A percentile compares a stretch with the other conserved stretches of the same genome.
These are phyloP conservation scores for Andrena bicolor DNA, from an alignment of 2,888 invertebrate genomes.

Conservation along the genomic window DNA sequence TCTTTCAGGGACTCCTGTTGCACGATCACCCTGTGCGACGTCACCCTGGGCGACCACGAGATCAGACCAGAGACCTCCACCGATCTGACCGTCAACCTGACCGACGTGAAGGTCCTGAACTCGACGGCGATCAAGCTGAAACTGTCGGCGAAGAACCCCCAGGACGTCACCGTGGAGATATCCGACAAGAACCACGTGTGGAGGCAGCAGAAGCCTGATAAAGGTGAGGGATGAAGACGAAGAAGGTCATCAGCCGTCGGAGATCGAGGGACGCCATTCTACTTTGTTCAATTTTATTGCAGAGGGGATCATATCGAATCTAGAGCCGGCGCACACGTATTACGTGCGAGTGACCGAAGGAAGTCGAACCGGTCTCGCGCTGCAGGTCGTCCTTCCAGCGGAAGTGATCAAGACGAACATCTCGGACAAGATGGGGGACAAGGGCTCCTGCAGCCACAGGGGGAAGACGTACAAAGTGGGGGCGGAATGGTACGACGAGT, in stretches of 20 bases:
- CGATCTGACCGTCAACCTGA: constrained; percentile 80
- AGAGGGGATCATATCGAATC: constrained; percentile 81
- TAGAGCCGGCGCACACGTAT: constrained; percentile 84
- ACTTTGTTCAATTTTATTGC: constrained; percentile 2
- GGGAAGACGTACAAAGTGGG: constrained; percentile 85
- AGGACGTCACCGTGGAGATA: constrained; percentile 78
- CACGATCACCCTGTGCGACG: constrained; percentile 94
- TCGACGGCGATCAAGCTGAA: constrained; percentile 82
- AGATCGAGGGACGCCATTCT: no score
- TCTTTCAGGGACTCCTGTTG: constrained; percentile 91
- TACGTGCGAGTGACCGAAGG: constrained; percentile 83
- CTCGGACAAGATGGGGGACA: constrained; percentile 76
- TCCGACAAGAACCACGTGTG: constrained; percentile 82
- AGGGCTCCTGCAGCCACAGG: constrained; percentile 78
- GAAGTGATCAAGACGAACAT: constrained; percentile 81
- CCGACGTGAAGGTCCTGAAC: constrained; percentile 82
- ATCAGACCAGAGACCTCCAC: constrained; percentile 80
- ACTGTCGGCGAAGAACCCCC: constrained; percentile 77
- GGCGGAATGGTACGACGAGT: constrained; percentile 89
- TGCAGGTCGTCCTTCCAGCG: constrained; percentile 80
- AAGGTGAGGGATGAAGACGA: constrained; percentile 71
- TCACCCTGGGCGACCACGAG: constrained; percentile 92
- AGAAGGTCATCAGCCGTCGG: no score
- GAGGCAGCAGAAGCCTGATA: constrained; percentile 79
- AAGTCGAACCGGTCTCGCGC: constrained; percentile 76